Evolutionary conservation across 2,113 vertebrate genomes (phyloP), one percentile per base, ranked within the genome.

Genomic region (Alethe diademata): DNA sequence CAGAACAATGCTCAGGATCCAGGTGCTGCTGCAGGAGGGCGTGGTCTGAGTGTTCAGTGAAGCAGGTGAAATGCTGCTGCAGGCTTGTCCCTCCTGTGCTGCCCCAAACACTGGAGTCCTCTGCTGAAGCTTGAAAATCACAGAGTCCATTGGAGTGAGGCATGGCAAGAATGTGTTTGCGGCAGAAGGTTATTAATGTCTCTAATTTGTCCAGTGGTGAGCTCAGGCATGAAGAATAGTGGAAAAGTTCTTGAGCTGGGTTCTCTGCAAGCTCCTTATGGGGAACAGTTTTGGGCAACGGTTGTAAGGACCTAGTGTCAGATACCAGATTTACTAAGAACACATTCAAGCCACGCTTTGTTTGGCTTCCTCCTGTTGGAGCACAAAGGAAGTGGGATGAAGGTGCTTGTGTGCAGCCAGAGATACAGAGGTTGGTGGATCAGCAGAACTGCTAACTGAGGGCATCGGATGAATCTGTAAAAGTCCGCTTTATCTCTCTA

Each of bases 121-220:
- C 33, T 1, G 3, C 54, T 65, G 24, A 29, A 65, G 20, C n/a
- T 73, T 70, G 65, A 61, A 56, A 53, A 23, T 40, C 8, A 3
- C 9, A 3, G 17, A 31, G 24, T 25, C 45, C 0, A 0, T 33
- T 29, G 35, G 43, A 50, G 14, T 0, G 3, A 22, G 38, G 24
- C 8, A 4, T 45, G 14, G 9, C 26, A 42, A 17, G 29, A 36
- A 36, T 11, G 3, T 33, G 7, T 36, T 38, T 38, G 60, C 48
- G 51, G 22, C 75, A 78, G 47, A n/a, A 64, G 12, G 12, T 43
- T 70, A 0, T 58, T 40, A 24, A 31, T 2, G 1, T 31, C 9
- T 45, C 40, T 31, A 0, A 14, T 57, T 19, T 25, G 17, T 40
- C 14, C 23, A 33, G 7, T 23, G 35, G 20, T 2, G 8, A 75